Percentiles rank a stretch among this genome's conserved stretches.
phyloP scores from a whole-genome alignment of 2,797 vertebrate genomes.

The Liasis olivaceus region DNA sequence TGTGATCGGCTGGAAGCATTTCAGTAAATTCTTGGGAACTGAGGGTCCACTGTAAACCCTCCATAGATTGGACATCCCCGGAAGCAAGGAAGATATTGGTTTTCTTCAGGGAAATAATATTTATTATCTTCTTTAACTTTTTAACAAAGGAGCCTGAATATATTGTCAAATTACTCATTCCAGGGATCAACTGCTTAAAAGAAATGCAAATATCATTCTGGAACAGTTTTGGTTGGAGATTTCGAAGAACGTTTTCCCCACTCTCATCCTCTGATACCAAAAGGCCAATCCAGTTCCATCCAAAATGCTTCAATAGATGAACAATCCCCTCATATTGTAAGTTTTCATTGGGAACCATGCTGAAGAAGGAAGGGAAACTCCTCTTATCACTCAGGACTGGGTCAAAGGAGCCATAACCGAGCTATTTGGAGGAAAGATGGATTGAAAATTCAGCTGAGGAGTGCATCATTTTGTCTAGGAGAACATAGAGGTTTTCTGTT shows the following conservation, averaged over 20 bases:
- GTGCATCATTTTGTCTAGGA: not conserved
- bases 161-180: fast-evolving
- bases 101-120: not conserved
- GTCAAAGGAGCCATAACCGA: slow-evolving; percentile 36
- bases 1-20: not conserved
- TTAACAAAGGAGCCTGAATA: fast-evolving
- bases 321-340: not conserved
- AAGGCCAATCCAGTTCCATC: slow-evolving; percentile 4
- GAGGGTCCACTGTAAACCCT: not conserved
- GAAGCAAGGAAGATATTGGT: not conserved
- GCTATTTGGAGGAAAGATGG: not conserved
- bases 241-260: not conserved
- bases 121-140: fast-evolving
- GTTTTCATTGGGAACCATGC: not conserved
- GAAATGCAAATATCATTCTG: not conserved
- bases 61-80: not conserved
- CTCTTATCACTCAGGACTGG: slow-evolving; percentile 29
- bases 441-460: too few species aligned
- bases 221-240: not conserved
- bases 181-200: not conserved
- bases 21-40: not conserved
- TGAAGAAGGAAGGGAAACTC: slow-evolving; percentile 23
- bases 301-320: not conserved
- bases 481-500: not conserved
- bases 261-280: not conserved